Evolutionary conservation across 2,888 invertebrate genomes (phyloP).

Genomic region (Xestobium rufovillosum): DNA sequence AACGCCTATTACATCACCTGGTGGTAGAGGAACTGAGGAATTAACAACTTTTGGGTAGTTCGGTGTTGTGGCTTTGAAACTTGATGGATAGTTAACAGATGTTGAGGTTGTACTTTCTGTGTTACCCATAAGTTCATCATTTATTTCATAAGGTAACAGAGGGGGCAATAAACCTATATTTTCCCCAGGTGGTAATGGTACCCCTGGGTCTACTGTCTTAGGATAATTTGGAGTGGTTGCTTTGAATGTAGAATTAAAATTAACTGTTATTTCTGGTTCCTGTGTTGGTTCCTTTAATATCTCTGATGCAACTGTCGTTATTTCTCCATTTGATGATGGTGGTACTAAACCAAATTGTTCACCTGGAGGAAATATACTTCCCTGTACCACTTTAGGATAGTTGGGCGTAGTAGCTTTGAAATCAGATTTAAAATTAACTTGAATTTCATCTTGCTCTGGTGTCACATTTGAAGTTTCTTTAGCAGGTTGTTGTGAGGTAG

Average conservation of each 20-base stretch:
- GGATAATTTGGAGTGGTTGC: conserved; percentile 32
- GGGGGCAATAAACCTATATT: conserved; percentile 24
- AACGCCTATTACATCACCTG: not conserved
- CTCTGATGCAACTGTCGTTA: conserved; percentile 19
- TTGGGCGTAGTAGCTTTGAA: conserved; percentile 31
- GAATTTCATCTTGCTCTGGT: conserved; percentile 2
- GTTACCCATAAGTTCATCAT: conserved; percentile 14
- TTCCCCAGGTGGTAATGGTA: conserved; percentile 5
- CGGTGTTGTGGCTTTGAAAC: conserved; percentile 30
- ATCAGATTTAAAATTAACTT: conserved; percentile 26
- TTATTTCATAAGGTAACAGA: too few relatives aligned
- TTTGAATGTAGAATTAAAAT: conserved; percentile 26
- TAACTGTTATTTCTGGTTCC: conserved; percentile 16
- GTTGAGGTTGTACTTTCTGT: conserved; percentile 12
- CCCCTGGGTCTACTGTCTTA: conserved; percentile 20
- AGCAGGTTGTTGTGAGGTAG: too few relatives aligned
- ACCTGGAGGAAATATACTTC: conserved; percentile 17
- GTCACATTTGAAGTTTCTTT: conserved; percentile 11
- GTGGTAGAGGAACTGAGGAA: conserved; percentile 21
- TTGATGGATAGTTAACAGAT: conserved; percentile 27
- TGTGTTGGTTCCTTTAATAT: conserved; percentile 15
- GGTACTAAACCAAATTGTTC: conserved; percentile 1
- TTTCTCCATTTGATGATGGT: not conserved
- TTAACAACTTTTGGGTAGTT: conserved; percentile 32
- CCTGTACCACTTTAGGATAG: conserved; percentile 31